These are phyloP conservation scores for Gymnothorax reevesii DNA, from an alignment of 2,797 vertebrate species.

Conservation along the genomic window DNA sequence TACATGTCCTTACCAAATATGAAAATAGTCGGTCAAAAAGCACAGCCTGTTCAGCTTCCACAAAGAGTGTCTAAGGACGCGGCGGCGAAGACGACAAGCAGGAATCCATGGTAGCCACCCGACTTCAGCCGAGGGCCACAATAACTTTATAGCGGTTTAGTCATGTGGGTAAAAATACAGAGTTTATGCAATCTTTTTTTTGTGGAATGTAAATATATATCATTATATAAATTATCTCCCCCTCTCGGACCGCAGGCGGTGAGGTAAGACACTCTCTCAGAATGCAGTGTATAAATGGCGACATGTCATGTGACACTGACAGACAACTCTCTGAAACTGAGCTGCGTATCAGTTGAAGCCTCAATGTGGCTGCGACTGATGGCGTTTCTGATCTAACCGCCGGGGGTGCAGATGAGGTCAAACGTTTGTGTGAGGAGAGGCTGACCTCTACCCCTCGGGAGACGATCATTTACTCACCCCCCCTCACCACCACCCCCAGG, in stretches of 20 bases:
- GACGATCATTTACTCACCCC: neutral
- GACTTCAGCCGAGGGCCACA: too few species aligned
- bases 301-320: neutral
- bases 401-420: neutral
- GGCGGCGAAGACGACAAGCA: too few species aligned
- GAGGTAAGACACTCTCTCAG: constrained; percentile 14
- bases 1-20: neutral
- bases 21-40: neutral
- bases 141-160: too few species aligned
- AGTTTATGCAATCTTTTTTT: too few species aligned
- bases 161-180: too few species aligned
- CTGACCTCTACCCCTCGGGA: neutral
- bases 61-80: too few species aligned
- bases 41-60: too few species aligned
- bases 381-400: neutral
- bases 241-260: neutral
- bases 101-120: too few species aligned
- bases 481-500: too few species aligned
- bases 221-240: too few species aligned
- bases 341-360: neutral
- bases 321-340: neutral
- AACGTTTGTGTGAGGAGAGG: neutral
- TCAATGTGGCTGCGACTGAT: neutral
- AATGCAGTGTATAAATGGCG: neutral
- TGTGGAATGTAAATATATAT: too few species aligned